Evolutionary conservation across 2,797 vertebrate species (phyloP).

Genomic region (Anableps anableps): DNA sequence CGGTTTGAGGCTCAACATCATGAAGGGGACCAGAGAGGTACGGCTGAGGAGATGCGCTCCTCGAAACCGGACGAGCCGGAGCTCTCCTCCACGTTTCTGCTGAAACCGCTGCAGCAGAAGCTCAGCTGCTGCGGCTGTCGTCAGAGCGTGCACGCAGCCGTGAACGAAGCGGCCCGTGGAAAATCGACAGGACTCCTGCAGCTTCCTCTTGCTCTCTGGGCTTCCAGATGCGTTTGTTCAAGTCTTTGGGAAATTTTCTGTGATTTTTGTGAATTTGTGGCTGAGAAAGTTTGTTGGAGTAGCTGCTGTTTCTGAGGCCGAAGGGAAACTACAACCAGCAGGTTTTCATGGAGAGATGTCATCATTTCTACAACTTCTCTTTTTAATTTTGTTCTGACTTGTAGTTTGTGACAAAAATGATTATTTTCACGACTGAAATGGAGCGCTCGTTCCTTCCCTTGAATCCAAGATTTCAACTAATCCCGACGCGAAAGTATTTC

Average conservation of each 20-base stretch:
- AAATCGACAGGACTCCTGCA: not conserved
- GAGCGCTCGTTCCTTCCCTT: too few relatives aligned
- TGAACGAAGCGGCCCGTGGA: slow-evolving; percentile 19
- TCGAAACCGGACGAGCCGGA: too few relatives aligned
- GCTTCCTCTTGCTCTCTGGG: slow-evolving; percentile 22
- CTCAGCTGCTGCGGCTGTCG: not conserved
- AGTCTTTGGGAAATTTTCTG: not conserved
- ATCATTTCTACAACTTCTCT: not conserved
- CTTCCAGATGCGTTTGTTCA: too few relatives aligned
- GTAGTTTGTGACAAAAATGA: not conserved
- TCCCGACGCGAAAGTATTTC: too few relatives aligned
- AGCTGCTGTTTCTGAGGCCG: not conserved
- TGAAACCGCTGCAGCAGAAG: slow-evolving; percentile 41
- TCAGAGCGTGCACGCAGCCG: slow-evolving; percentile 19
- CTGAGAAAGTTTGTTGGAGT: not conserved
- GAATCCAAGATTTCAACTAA: too few relatives aligned
- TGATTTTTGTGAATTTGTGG: not conserved
- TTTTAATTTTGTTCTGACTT: not conserved
- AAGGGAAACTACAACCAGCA: not conserved
- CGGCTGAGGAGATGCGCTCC: not conserved
- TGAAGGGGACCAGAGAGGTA: slow-evolving; percentile 58
- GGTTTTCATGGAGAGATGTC: not conserved
- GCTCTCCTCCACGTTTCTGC: slow-evolving; percentile 15
- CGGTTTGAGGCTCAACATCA: slow-evolving; percentile 50
- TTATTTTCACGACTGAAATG: not conserved